These are phyloP conservation scores for Neosilurus hyrtlii DNA, from an alignment of 2,797 vertebrate genomes.

Conservation along the genomic window DNA sequence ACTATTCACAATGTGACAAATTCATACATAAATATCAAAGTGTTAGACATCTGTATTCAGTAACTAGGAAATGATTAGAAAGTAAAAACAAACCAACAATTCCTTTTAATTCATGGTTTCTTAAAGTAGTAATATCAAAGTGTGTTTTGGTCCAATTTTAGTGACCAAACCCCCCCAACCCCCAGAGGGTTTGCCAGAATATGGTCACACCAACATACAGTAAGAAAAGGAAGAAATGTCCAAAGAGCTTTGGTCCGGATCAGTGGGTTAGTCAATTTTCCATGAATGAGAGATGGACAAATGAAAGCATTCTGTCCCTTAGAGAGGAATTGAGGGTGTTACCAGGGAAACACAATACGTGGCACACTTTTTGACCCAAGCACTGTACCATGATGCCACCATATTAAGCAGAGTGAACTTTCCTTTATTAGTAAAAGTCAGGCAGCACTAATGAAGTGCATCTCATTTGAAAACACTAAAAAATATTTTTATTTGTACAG, in stretches of 20 bases:
- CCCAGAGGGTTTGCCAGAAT: not conserved
- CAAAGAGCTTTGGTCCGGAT: not conserved
- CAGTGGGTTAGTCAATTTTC: conserved; percentile 6
- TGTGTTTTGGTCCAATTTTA: not conserved
- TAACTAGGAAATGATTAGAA: too few relatives aligned
- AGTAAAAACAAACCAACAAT: too few relatives aligned
- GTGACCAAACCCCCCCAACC: not conserved
- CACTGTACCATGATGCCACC: not conserved
- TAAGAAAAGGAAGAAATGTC: not conserved
- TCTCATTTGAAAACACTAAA: too few relatives aligned
- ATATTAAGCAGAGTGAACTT: not conserved
- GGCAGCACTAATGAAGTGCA: not conserved
- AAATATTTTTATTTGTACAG: not conserved
- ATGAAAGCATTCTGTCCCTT: conserved; percentile 1
- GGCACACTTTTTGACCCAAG: not conserved
- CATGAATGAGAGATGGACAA: not conserved
- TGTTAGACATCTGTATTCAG: not conserved
- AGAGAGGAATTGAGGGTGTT: not conserved
- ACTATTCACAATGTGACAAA: not conserved
- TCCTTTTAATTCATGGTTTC: not conserved
- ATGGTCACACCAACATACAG: not conserved
- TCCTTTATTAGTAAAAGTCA: not conserved
- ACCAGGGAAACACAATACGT: conserved; percentile 2
- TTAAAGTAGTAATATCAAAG: not conserved
- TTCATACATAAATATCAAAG: not conserved